Evolutionary conservation across 2,797 vertebrate genomes (phyloP).

Genomic region (Pangasius macronema): DNA sequence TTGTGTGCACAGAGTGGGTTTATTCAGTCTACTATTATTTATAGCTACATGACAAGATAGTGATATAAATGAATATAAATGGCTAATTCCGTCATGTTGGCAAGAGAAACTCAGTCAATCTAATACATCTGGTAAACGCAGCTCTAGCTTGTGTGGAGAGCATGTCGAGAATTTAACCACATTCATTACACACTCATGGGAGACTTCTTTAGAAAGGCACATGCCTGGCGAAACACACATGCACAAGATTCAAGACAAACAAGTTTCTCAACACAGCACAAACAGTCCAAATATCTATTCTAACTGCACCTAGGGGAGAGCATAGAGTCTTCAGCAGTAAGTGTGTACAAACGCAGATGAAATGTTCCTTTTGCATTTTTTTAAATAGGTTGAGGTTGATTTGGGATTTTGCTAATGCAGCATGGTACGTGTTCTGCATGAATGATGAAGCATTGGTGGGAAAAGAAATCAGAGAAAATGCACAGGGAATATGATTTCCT

Average conservation of each 20-base stretch:
- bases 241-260: conserved; percentile 32
- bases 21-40: background rate
- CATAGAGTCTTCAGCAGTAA: conserved; percentile 2
- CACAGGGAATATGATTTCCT: background rate
- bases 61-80: conserved; percentile 16
- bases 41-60: conserved; percentile 28
- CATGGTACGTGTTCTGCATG: background rate
- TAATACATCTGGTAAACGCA: conserved; percentile 36
- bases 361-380: background rate
- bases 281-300: conserved; percentile 25
- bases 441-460: background rate
- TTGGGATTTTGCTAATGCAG: background rate
- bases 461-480: background rate
- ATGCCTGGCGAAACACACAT: conserved; percentile 25
- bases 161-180: conserved; percentile 31
- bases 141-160: conserved; percentile 22
- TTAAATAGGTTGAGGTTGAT: conserved; percentile 2
- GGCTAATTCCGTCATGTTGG: conserved; percentile 19
- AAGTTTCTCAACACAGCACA: conserved; percentile 37
- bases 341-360: background rate
- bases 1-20: background rate
- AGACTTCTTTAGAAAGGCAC: conserved; percentile 29
- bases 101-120: conserved; percentile 27
- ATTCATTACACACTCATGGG: conserved; percentile 43
- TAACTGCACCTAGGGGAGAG: conserved; percentile 26